Conservation (phyloP, 2,888 invertebrate species). For the Eustalomyia histrio region DNA sequence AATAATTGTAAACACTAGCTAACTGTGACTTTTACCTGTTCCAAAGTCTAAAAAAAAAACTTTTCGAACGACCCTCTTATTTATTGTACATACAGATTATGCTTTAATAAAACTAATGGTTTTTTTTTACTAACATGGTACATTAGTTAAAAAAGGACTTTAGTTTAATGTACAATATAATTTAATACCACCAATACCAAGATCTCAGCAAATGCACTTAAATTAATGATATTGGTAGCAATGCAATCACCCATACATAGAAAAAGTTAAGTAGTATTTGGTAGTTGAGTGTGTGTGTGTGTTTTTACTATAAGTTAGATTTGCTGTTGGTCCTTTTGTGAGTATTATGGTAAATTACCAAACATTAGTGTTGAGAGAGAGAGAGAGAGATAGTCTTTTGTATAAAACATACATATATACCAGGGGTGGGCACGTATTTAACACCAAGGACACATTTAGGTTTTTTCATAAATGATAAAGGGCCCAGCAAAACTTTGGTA, state of each 20-base stretch:
- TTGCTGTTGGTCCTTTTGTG: conserved; percentile 11
- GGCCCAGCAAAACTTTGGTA: too few species aligned
- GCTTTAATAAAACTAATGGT: neutral
- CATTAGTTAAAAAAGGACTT: neutral
- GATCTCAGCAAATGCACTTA: conserved; percentile 39
- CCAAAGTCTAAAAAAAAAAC: too few species aligned
- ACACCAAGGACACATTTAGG: too few species aligned
- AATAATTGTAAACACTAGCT: too few species aligned
- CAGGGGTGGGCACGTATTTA: too few species aligned
- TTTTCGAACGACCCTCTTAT: too few species aligned
- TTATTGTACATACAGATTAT: too few species aligned
- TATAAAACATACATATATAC: neutral
- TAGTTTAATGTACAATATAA: conserved; percentile 11
- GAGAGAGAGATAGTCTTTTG: neutral
- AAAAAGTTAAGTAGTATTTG: neutral
- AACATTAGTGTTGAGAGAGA: conserved; percentile 7
- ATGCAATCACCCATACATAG: neutral
- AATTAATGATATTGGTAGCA: conserved; percentile 31
- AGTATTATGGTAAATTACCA: conserved; percentile 35
- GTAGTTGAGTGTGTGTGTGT: neutral
- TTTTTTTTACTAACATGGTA: neutral
- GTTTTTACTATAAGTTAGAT: neutral
- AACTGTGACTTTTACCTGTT: too few species aligned
- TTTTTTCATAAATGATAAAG: too few species aligned
- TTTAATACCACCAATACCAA: conserved; percentile 5